Base-by-base conservation (phyloP, 2,113 vertebrate species). In the Notarius quadriscutis region DNA sequence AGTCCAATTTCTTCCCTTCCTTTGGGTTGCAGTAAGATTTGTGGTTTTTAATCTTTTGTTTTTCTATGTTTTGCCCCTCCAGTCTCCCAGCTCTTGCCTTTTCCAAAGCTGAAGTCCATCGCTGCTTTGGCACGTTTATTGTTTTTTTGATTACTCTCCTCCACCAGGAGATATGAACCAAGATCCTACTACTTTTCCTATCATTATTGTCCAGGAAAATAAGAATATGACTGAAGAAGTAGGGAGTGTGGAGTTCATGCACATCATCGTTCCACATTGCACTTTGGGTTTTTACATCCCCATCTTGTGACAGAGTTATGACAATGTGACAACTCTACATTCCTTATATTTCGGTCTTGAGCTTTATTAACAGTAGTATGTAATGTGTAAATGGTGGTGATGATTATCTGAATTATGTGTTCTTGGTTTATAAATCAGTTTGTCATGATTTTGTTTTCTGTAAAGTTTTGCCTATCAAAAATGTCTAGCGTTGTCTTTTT, bases 111-210 rank as follows among this genome's bases (percentile, higher is more conserved):
- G n/a, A 85, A 87, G 79, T 75, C 84, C 60, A 71, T 77, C 88
- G 84, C 86, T 84, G 85, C 87, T 90, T 91, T 85, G 48, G 79
- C 72, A 58, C 83, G 34, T 89, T 79, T 90, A 65, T 69, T 83
- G 75, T 80, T 84, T 86, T 41, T 86, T 63, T 78, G 77, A 65
- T 90, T 83, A 79, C 84, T 84, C 87, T 84, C 80, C 83, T 90
- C 48, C 62, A 53, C 20, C 50, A 78, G 81, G 55, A 67, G 30
- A 87, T 84, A 86, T 87, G 67, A 84, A 86, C 50, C 41, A 65
- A 60, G 51, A 77, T 81, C 84, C 53, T 65, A 53, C 83, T 80
- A 69, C 83, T 88, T 82, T 87, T 83, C 65, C 71, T n/a, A 48
- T 65, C n/a, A 71, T 34, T n/a, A 65, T 82, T 57, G 51, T 57